Percentiles rank a stretch among this genome's conserved stretches.
Evolutionary conservation across 2,888 invertebrate genomes (phyloP).

Genomic region (Hypsopygia costalis): DNA sequence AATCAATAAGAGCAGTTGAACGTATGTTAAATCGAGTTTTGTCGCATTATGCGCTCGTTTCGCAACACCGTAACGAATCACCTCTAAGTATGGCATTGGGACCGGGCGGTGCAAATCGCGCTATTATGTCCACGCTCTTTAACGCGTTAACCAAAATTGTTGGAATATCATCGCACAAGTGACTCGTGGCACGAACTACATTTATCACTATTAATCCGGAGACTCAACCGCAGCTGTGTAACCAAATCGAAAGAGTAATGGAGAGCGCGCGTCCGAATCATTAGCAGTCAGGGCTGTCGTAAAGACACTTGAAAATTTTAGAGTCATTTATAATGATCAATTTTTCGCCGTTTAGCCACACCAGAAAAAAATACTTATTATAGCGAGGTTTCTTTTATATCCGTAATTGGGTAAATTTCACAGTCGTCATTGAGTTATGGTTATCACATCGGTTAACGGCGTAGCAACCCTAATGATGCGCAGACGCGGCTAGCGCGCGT

Average conservation of each 20-base stretch:
- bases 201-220: slow-evolving; percentile 30
- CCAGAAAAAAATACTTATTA: not conserved
- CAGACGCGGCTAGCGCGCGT: slow-evolving; percentile 41
- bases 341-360: not conserved
- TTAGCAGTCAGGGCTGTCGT: slow-evolving; percentile 36
- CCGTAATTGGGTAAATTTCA: not conserved
- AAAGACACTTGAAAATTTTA: slow-evolving; percentile 9
- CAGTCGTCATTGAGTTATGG: not conserved
- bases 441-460: not conserved
- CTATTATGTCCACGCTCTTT: slow-evolving; percentile 36
- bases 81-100: slow-evolving; percentile 40
- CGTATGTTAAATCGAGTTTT: slow-evolving; percentile 23
- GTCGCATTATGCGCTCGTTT: slow-evolving; percentile 40
- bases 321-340: not conserved
- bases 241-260: slow-evolving; percentile 34
- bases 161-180: slow-evolving; percentile 22
- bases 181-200: slow-evolving; percentile 24
- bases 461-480: slow-evolving; percentile 26
- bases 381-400: not conserved
- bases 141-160: slow-evolving; percentile 21
- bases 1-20: slow-evolving; percentile 36
- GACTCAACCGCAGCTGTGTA: slow-evolving; percentile 26
- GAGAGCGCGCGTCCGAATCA: slow-evolving; percentile 37
- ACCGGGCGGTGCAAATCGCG: slow-evolving; percentile 40
- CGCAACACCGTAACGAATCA: slow-evolving; percentile 55